Base-by-base conservation (phyloP, 2,888 invertebrate genomes). In the Endomychus coccineus region DNA sequence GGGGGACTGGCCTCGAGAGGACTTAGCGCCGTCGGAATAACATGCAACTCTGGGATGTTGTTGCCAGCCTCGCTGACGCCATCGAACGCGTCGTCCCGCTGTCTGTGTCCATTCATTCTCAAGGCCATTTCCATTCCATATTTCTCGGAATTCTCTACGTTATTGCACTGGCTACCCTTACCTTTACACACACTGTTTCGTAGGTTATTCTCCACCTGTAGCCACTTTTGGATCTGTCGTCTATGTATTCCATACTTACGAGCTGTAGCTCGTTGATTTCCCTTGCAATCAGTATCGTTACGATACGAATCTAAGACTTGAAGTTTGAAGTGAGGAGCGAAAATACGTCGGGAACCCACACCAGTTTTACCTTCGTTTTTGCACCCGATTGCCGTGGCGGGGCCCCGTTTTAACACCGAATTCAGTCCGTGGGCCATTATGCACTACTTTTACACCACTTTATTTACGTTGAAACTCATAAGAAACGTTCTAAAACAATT, bases 171-270 rank as follows among this genome's bases (percentile, higher is more conserved):
- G 33, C 35, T 33, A 28, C 34, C 46, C 43, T 55, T 56, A 38
- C 52, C 61, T 54, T 74, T 74, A 34, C 70, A 71, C 43, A 86
- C 80, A 51, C 81, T 81, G 42, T 80, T 83, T 54, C 87, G 74
- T 45, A 89, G 68, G 61, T 80, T 80, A 42, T 78, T 76, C 65
- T 88, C 88, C 55, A 83, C 85, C 67, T 89, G 89, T 48, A 90
- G 69, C 89, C 89, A 90, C 72, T 90, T 89, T 67, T 90, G 89
- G 51, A 90, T 89, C 66, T 90, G 89, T 40, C 89, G 75, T 39
- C 89, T 75, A 64, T 90, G 89, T 47, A 90, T 89, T 39, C 86
- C 85, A 66, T 88, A 90, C 67, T 90, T 90, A 56, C 89, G 76
- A 42, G 89, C 89, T 11, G 89, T 90, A 2, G 89, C 89, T 34